Evolutionary conservation across 2,888 invertebrate genomes (phyloP).

Genomic region (Flexamia atlantica): DNA sequence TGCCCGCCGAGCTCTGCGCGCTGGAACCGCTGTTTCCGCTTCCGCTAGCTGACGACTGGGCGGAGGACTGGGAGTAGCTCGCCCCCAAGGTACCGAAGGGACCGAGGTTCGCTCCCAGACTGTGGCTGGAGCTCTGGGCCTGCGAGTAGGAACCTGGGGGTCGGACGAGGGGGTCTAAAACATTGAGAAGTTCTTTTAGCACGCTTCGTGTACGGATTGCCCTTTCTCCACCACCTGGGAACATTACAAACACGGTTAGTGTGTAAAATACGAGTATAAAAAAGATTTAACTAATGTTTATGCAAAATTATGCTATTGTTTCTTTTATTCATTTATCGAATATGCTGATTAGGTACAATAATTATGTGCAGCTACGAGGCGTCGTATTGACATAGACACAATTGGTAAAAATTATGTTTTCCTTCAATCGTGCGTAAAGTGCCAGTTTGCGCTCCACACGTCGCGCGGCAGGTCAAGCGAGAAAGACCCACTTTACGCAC

Average conservation of each 20-base stretch:
- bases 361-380: too few relatives aligned
- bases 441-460: too few relatives aligned
- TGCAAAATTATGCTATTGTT: too few relatives aligned
- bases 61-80: constrained; percentile 61
- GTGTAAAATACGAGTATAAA: too few relatives aligned
- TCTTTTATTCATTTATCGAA: too few relatives aligned
- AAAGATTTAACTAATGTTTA: too few relatives aligned
- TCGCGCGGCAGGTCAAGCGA: too few relatives aligned
- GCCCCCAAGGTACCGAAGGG: constrained; percentile 38
- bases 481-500: too few relatives aligned
- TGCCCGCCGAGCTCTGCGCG: constrained; percentile 11
- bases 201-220: neutral
- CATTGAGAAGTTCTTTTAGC: constrained; percentile 24
- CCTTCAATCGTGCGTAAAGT: too few relatives aligned
- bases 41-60: constrained; percentile 41
- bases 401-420: too few relatives aligned
- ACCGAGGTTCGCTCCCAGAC: constrained; percentile 33
- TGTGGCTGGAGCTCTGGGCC: constrained; percentile 22
- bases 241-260: neutral
- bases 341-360: too few relatives aligned
- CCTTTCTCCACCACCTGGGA: neutral
- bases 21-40: constrained; percentile 32
- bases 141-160: constrained; percentile 44
- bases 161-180: constrained; percentile 22
- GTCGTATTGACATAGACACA: too few relatives aligned